phyloP scores from a whole-genome alignment of 2,888 invertebrate species.

The Desoria tigrina region DNA sequence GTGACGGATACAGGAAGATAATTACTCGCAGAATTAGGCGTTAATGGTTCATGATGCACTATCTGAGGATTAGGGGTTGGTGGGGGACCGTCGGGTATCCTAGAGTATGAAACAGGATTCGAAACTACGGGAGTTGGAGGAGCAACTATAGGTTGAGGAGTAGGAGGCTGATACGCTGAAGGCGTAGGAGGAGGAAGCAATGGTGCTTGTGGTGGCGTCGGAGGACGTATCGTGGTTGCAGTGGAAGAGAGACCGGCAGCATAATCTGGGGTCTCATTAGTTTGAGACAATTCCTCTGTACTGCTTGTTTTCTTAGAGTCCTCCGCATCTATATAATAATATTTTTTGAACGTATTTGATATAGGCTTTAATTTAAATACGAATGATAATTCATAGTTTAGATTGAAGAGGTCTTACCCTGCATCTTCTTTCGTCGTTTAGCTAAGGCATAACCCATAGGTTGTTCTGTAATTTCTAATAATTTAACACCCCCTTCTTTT shows the following conservation, averaged over 20 bases:
- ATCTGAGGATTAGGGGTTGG: slow-evolving; percentile 47
- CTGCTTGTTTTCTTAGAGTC: slow-evolving; percentile 57
- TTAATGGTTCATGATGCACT: slow-evolving; percentile 13
- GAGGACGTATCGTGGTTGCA: slow-evolving; percentile 58
- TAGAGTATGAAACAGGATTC: slow-evolving; percentile 25
- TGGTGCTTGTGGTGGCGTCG: slow-evolving; percentile 55
- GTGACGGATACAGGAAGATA: slow-evolving; percentile 17
- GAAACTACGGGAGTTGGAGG: slow-evolving; percentile 43
- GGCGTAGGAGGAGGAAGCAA: slow-evolving; percentile 55
- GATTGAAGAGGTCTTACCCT: too few species aligned
- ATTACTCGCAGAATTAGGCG: slow-evolving; percentile 1
- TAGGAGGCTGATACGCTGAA: slow-evolving; percentile 54
- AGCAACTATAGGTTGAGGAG: slow-evolving; percentile 54
- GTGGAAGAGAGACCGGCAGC: slow-evolving; percentile 74
- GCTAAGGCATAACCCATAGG: slow-evolving; percentile 80
- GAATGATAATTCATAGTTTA: too few species aligned
- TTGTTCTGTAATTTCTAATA: slow-evolving; percentile 90
- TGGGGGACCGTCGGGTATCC: slow-evolving; percentile 44
- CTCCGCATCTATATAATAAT: slow-evolving; percentile 15
- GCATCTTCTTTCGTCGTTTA: slow-evolving; percentile 82
- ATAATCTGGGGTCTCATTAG: slow-evolving; percentile 72
- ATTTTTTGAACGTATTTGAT: background rate
- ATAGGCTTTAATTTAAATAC: background rate
- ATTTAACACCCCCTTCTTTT: slow-evolving; percentile 90
- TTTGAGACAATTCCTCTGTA: slow-evolving; percentile 53